phyloP scores from a whole-genome alignment of 2,113 vertebrate species.

The Aplodontia rufa region DNA sequence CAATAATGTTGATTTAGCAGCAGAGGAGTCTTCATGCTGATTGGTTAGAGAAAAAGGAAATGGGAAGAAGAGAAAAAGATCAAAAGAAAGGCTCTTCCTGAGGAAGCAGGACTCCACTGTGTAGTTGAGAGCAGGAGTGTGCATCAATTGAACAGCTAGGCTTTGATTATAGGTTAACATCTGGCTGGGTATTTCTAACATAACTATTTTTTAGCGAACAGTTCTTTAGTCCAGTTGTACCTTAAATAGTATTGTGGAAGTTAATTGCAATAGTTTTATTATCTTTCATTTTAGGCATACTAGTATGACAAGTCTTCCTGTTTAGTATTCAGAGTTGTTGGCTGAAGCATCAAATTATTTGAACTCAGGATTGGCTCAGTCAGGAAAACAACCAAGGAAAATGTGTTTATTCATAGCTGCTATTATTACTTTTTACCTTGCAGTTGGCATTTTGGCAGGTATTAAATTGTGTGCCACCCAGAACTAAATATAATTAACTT shows the following conservation, averaged over 20 bases:
- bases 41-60: neutral
- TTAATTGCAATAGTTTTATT: neutral
- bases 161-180: neutral
- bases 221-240: neutral
- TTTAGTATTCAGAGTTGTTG: conserved; percentile 15
- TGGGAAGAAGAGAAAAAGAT: neutral
- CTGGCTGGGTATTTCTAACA: neutral
- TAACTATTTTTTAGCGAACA: neutral
- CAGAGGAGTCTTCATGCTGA: neutral
- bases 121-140: neutral
- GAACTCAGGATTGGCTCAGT: neutral
- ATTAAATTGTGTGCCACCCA: conserved; percentile 28
- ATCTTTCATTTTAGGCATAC: conserved; percentile 4
- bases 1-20: neutral
- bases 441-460: conserved; percentile 31
- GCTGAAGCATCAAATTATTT: neutral
- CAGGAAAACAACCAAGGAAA: conserved; percentile 24
- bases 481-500: conserved; percentile 38
- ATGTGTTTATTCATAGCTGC: conserved; percentile 5
- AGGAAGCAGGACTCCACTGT: neutral
- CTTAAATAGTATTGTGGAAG: neutral
- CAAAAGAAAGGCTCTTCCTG: neutral
- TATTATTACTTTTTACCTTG: conserved; percentile 25
- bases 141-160: neutral
- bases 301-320: neutral